A percentile compares a stretch with the other conserved stretches of the same genome.
Evolutionary conservation across 2,797 vertebrate genomes (phyloP).

Genomic region (Thripadectes ignobilis): DNA sequence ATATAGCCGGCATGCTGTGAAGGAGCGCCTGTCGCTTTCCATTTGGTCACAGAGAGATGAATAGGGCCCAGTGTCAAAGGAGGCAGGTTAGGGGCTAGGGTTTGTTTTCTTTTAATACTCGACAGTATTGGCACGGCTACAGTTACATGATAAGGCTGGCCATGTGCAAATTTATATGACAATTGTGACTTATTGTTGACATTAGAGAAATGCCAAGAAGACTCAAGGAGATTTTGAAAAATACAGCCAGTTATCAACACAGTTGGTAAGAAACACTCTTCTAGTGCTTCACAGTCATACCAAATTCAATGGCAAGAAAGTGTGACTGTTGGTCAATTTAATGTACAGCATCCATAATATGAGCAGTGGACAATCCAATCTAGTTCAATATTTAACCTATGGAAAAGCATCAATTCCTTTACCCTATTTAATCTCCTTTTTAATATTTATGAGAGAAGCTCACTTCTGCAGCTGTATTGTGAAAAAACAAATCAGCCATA

Average conservation of each 20-base stretch:
- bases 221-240: not conserved
- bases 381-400: not conserved
- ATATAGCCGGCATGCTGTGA: constrained; percentile 12
- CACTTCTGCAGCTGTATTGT: not conserved
- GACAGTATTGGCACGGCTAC: constrained; percentile 19
- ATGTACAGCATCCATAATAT: not conserved
- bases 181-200: constrained; percentile 17
- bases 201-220: constrained; percentile 12
- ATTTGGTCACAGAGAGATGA: constrained; percentile 68
- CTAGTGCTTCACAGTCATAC: not conserved
- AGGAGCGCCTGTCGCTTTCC: constrained; percentile 61
- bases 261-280: not conserved
- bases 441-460: not conserved
- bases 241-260: not conserved
- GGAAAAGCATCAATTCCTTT: not conserved
- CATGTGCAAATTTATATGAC: constrained; percentile 10
- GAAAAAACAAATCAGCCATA: not conserved
- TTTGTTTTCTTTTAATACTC: constrained; percentile 25
- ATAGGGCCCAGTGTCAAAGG: constrained; percentile 46
- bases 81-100: not conserved
- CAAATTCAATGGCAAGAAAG: not conserved
- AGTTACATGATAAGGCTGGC: not conserved
- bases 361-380: not conserved
- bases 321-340: not conserved
- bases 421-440: not conserved